Conservation (phyloP, 2,797 vertebrate species). For the Apogon hyalosoma region DNA sequence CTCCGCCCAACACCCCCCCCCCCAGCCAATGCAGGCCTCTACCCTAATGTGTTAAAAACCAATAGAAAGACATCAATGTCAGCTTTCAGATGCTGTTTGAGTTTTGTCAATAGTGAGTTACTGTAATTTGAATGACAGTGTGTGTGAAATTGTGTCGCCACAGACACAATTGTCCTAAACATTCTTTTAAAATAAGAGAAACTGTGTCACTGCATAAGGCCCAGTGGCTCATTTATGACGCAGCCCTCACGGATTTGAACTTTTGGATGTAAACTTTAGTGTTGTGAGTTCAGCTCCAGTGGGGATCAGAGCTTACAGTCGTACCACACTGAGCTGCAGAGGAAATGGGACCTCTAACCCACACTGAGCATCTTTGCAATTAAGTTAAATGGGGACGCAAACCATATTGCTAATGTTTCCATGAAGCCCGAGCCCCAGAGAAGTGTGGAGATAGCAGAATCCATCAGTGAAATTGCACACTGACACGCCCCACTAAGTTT, state of each 20-base stretch:
- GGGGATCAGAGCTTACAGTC: constrained; percentile 8
- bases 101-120: too few relatives aligned
- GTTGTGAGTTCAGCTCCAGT: neutral
- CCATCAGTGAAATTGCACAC: constrained; percentile 69
- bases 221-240: neutral
- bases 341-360: constrained; percentile 25
- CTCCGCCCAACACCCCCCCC: too few relatives aligned
- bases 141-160: too few relatives aligned
- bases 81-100: too few relatives aligned
- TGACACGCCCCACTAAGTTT: constrained; percentile 62
- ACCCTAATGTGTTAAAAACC: too few relatives aligned
- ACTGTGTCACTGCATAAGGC: too few relatives aligned
- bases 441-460: constrained; percentile 52
- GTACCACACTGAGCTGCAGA: constrained; percentile 25
- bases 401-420: constrained; percentile 67
- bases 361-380: constrained; percentile 55
- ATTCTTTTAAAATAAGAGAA: too few relatives aligned
- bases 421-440: constrained; percentile 42
- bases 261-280: constrained; percentile 2
- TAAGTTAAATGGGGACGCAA: constrained; percentile 59
- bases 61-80: too few relatives aligned
- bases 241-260: neutral
- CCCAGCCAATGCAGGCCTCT: too few relatives aligned
- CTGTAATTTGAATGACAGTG: too few relatives aligned
- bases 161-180: too few relatives aligned